Conservation (phyloP, 2,888 invertebrate species). For the Idaea aversata region DNA sequence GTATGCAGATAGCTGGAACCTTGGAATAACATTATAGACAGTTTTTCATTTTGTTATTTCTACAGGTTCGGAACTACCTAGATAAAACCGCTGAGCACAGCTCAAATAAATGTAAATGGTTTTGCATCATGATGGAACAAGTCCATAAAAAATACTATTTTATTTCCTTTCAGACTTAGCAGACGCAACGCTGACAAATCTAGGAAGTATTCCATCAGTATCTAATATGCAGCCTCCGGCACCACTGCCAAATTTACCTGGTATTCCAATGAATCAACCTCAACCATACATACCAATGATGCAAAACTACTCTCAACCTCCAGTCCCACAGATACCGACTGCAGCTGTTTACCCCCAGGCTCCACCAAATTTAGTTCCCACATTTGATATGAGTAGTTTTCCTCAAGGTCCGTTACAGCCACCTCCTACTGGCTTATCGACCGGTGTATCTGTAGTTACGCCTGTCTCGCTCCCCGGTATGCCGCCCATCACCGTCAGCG, state of each 20-base stretch:
- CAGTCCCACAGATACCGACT: slow-evolving; percentile 27
- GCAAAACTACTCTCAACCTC: slow-evolving; percentile 64
- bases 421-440: slow-evolving; percentile 50
- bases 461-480: slow-evolving; percentile 87
- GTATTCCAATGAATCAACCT: slow-evolving; percentile 76
- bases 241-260: slow-evolving; percentile 73
- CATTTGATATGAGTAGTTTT: slow-evolving; percentile 71
- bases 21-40: background rate
- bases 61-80: background rate
- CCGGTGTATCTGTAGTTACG: slow-evolving; percentile 80
- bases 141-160: background rate
- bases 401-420: slow-evolving; percentile 55
- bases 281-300: slow-evolving; percentile 78
- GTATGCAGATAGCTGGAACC: background rate
- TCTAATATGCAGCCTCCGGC: slow-evolving; percentile 77
- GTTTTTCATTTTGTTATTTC: no score
- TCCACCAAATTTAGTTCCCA: slow-evolving; percentile 58
- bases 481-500: slow-evolving; percentile 90
- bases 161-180: slow-evolving; percentile 62
- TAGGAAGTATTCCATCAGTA: slow-evolving; percentile 74
- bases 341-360: slow-evolving; percentile 32
- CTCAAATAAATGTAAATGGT: background rate
- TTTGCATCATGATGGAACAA: background rate
- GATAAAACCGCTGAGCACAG: background rate
- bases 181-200: slow-evolving; percentile 70